These are phyloP conservation scores for Lottia scabra DNA, from an alignment of 2,888 invertebrate species.

Conservation along the genomic window DNA sequence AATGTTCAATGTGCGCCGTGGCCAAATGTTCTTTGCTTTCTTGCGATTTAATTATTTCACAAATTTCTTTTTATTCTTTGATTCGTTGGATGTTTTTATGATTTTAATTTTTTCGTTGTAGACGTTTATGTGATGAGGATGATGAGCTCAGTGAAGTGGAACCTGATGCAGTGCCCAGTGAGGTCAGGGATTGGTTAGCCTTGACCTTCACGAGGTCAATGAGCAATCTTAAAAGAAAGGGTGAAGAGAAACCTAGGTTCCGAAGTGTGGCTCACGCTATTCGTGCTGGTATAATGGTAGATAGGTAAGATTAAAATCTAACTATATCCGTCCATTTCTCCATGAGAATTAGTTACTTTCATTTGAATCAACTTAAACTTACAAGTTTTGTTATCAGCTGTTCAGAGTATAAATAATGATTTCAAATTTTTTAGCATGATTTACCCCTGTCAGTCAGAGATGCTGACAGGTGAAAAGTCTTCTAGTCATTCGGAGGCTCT, in stretches of 20 bases:
- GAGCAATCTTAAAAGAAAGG: constrained; percentile 69
- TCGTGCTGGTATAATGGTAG: constrained; percentile 95
- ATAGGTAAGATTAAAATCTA: constrained; percentile 71
- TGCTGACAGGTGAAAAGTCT: no score
- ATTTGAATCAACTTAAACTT: no score
- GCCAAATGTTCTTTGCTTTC: no score
- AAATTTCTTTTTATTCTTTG: no score
- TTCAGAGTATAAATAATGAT: no score
- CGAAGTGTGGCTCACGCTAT: constrained; percentile 96
- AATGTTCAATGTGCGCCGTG: no score
- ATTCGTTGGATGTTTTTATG: not conserved
- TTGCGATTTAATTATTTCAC: no score
- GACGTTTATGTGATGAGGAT: constrained; percentile 77
- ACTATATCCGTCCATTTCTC: not conserved
- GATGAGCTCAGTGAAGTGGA: constrained; percentile 96
- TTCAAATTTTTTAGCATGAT: no score
- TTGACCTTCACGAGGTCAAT: constrained; percentile 88
- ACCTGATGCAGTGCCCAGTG: constrained; percentile 95
- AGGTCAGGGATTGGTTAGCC: constrained; percentile 96
- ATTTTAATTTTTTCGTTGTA: constrained; percentile 29
- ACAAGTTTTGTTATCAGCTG: no score
- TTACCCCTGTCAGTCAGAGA: no score
- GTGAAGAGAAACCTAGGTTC: constrained; percentile 79
- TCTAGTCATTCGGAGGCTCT: no score
- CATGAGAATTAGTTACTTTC: no score